Conservation (phyloP, 1,140 invertebrate species). For the Heliconius himera region DNA sequence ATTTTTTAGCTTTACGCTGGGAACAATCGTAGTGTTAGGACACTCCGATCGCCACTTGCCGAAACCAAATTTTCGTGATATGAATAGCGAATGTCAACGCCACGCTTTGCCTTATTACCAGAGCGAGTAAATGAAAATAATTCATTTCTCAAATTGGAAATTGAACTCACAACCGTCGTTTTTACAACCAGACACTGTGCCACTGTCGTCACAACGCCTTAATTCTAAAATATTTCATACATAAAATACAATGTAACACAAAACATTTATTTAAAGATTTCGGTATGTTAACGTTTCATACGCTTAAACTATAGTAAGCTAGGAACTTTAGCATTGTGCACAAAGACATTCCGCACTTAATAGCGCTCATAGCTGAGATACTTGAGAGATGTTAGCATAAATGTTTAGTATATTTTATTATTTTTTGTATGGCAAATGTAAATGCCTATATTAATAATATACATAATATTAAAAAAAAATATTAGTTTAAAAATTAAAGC, state of each 20-base stretch:
- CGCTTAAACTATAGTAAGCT: not conserved
- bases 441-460: not conserved
- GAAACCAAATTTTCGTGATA: no score
- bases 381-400: constrained; percentile 27
- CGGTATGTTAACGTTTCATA: not conserved
- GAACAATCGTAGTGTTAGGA: no score
- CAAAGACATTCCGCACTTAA: constrained; percentile 40
- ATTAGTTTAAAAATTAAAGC: no score
- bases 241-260: not conserved
- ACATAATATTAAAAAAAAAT: not conserved
- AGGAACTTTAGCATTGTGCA: constrained; percentile 17
- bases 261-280: not conserved
- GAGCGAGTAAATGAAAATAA: no score
- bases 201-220: no score
- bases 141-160: not conserved
- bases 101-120: no score
- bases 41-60: no score
- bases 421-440: not conserved
- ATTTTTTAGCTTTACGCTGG: no score
- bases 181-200: not conserved
- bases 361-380: constrained; percentile 28
- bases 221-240: not conserved
- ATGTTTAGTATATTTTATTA: constrained; percentile 11
- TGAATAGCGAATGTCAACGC: no score
- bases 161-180: not conserved